These are phyloP conservation scores for Parapristionchus giblindavisi DNA, from an alignment of 2,888 invertebrate species.

Conservation along the genomic window DNA sequence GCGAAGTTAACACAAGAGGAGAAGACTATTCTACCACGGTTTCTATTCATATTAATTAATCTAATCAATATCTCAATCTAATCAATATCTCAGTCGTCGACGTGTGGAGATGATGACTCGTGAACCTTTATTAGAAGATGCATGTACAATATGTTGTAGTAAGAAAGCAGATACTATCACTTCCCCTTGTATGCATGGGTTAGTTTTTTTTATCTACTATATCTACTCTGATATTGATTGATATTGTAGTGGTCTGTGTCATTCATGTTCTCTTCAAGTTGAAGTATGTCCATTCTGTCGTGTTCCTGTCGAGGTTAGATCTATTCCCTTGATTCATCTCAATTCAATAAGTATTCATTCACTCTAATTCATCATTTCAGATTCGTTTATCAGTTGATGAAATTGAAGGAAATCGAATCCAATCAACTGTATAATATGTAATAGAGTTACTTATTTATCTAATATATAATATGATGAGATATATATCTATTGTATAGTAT, in stretches of 20 bases:
- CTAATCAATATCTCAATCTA: not conserved
- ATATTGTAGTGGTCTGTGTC: slow-evolving; percentile 82
- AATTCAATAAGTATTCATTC: no score
- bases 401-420: no score
- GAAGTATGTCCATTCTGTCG: slow-evolving; percentile 89
- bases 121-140: slow-evolving; percentile 77
- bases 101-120: slow-evolving; percentile 81
- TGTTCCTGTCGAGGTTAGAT: slow-evolving; percentile 74
- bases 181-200: slow-evolving; percentile 86
- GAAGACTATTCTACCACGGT: slow-evolving; percentile 83
- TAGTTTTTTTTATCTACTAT: slow-evolving; percentile 69
- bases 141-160: slow-evolving; percentile 88
- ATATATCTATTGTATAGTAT: no score
- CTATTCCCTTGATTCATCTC: not conserved
- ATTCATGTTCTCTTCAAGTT: slow-evolving; percentile 81
- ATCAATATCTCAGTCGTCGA: slow-evolving; percentile 76
- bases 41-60: not conserved
- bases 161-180: slow-evolving; percentile 80
- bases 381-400: no score
- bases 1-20: slow-evolving; percentile 82
- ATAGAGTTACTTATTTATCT: no score
- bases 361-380: no score
- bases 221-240: not conserved
- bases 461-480: no score
- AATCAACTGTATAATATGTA: no score